These are phyloP conservation scores for Panzeria rudis DNA, from an alignment of 2,888 invertebrate species.

Conservation along the genomic window DNA sequence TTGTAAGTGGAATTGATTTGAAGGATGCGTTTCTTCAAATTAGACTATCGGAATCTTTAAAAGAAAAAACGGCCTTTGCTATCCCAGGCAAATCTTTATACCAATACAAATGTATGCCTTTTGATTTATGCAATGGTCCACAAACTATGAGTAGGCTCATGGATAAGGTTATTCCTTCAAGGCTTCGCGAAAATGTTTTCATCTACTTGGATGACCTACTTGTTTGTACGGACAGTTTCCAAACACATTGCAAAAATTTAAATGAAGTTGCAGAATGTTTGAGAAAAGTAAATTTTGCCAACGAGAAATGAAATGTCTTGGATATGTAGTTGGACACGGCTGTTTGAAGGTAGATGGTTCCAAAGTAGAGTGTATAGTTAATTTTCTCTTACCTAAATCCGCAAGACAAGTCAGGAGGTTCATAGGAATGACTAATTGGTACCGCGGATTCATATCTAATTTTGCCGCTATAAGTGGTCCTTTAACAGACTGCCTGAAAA, in stretches of 20 bases:
- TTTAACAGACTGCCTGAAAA: not conserved
- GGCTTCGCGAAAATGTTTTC: not conserved
- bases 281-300: not conserved
- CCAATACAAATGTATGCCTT: too few species aligned
- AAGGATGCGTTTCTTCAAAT: not conserved
- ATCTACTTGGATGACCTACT: not conserved
- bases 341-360: slow-evolving; percentile 24
- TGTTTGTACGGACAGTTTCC: not conserved
- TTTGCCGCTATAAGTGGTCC: not conserved
- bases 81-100: not conserved
- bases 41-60: not conserved
- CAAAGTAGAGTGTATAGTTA: not conserved
- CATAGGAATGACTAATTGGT: not conserved
- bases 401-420: not conserved
- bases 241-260: not conserved
- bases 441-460: not conserved
- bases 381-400: not conserved
- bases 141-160: too few species aligned
- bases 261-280: not conserved
- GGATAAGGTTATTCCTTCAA: not conserved
- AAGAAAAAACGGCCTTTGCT: not conserved
- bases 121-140: too few species aligned
- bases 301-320: not conserved
- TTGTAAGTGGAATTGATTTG: not conserved
- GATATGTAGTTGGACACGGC: not conserved